Percentiles rank a stretch among this genome's conserved stretches.
These are phyloP conservation scores for Macrocentrus cingulum DNA, from an alignment of 1,140 invertebrate genomes.

Conservation along the genomic window DNA sequence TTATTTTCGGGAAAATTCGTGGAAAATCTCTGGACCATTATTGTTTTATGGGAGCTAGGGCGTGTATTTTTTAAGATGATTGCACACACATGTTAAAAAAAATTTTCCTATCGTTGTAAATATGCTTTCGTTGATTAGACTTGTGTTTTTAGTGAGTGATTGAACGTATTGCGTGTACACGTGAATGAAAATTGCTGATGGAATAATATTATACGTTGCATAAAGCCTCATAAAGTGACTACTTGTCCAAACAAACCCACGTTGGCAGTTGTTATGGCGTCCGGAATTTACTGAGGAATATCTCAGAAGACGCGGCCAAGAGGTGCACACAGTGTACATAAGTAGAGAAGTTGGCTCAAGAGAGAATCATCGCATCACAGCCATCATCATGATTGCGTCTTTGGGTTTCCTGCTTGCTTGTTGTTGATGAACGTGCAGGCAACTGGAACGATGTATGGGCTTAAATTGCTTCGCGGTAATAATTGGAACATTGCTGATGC, in stretches of 20 bases:
- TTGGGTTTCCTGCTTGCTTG: constrained; percentile 1
- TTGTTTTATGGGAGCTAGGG: too few species aligned
- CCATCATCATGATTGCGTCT: constrained; percentile 21
- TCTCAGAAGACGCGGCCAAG: not conserved
- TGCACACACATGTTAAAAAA: too few species aligned
- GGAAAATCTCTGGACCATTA: too few species aligned
- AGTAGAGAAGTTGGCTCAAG: not conserved
- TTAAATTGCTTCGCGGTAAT: constrained; percentile 15
- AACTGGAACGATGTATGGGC: constrained; percentile 12
- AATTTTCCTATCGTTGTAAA: too few species aligned
- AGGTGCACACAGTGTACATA: not conserved
- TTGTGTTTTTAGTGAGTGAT: too few species aligned
- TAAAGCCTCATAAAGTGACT: constrained; percentile 37
- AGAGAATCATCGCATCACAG: not conserved
- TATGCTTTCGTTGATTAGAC: too few species aligned
- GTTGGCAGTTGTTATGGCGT: constrained; percentile 23
- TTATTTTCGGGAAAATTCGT: too few species aligned
- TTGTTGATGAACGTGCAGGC: constrained; percentile 18
- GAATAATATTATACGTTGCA: constrained; percentile 16
- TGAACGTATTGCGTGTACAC: too few species aligned
- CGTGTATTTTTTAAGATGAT: too few species aligned
- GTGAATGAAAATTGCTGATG: too few species aligned
- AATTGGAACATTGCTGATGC: constrained; percentile 6
- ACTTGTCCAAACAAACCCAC: constrained; percentile 30
- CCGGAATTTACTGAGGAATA: constrained; percentile 26